Percentiles rank a stretch among this genome's conserved stretches.
Conservation (phyloP, 2,797 vertebrate genomes). For the Crotalus adamanteus region DNA sequence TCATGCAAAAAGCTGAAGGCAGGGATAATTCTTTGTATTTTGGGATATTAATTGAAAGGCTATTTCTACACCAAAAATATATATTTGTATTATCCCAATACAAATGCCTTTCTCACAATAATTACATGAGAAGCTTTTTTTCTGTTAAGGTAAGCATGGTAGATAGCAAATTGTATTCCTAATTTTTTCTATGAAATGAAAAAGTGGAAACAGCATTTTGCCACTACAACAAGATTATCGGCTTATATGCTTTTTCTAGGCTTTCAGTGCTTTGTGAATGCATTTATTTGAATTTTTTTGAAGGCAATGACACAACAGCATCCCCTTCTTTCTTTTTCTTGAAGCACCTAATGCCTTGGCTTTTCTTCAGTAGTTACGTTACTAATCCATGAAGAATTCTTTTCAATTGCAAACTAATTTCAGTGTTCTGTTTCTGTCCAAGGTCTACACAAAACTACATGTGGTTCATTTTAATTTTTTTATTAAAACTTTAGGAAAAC, state of each 20-base stretch:
- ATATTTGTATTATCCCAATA: not conserved
- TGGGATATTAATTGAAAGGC: not conserved
- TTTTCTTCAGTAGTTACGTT: not conserved
- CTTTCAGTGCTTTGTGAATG: not conserved
- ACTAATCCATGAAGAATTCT: not conserved
- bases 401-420: not conserved
- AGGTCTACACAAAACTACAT: not conserved
- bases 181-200: not conserved
- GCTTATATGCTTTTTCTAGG: not conserved
- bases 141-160: not conserved
- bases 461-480: slow-evolving; percentile 42
- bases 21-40: not conserved
- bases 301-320: not conserved
- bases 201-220: not conserved
- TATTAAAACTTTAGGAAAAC: slow-evolving; percentile 50
- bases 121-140: not conserved
- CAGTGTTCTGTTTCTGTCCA: not conserved
- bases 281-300: not conserved
- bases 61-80: not conserved
- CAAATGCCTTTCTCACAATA: not conserved
- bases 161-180: not conserved
- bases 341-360: not conserved
- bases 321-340: not conserved
- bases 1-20: not conserved
- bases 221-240: not conserved